Percentiles rank a stretch among this genome's conserved stretches.
Conservation (phyloP, 2,888 invertebrate species). For the Rambutsinella grinnellia region DNA sequence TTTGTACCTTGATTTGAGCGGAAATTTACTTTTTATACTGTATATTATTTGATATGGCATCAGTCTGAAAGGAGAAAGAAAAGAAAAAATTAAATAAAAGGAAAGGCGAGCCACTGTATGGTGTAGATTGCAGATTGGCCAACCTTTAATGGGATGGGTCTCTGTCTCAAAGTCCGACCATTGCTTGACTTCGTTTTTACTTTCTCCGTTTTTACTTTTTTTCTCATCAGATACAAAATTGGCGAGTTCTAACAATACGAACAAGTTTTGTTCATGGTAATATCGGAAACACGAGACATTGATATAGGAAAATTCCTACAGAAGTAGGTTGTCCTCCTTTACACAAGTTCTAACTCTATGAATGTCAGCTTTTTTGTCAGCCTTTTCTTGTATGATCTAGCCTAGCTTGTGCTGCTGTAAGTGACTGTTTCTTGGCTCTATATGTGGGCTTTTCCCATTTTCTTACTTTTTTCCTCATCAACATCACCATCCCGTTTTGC, state of each 20-base stretch:
- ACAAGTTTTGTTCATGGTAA: background rate
- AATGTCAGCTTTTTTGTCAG: background rate
- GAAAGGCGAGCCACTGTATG: too few relatives aligned
- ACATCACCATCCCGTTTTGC: slow-evolving; percentile 10
- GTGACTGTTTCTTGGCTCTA: slow-evolving; percentile 48
- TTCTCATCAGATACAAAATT: background rate
- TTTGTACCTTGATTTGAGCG: too few relatives aligned
- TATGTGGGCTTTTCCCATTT: background rate
- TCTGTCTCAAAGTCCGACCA: background rate
- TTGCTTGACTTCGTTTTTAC: background rate
- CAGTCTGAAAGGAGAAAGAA: too few relatives aligned
- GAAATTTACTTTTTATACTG: too few relatives aligned
- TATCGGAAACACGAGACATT: background rate
- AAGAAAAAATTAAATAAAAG: too few relatives aligned
- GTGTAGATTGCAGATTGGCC: too few relatives aligned
- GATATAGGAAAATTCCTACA: background rate
- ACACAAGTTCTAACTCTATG: background rate
- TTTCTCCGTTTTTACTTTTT: background rate
- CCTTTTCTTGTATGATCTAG: background rate
- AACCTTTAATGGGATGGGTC: background rate
- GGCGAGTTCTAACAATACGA: background rate
- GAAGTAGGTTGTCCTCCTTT: background rate
- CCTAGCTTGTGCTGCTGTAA: slow-evolving; percentile 16
- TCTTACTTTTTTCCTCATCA: background rate
- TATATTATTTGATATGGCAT: too few relatives aligned